Conservation (phyloP, 2,113 vertebrate species). For the Pavo muticus region DNA sequence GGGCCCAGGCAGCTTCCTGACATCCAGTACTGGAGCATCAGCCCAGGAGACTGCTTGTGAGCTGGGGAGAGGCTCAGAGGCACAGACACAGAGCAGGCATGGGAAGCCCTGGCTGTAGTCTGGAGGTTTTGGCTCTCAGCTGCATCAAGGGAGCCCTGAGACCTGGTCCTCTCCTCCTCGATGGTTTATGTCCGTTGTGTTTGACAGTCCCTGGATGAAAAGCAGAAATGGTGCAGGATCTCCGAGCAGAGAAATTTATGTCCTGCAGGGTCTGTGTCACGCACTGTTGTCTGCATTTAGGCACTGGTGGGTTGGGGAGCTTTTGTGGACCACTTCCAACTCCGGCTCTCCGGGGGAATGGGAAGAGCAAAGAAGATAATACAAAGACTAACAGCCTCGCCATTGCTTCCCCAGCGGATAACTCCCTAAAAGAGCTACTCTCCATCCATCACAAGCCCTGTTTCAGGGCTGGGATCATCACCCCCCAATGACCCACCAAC, state of each 20-base stretch:
- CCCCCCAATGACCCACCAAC: accelerated
- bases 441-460: background rate
- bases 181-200: accelerated
- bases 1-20: background rate
- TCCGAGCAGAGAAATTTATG: background rate
- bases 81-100: background rate
- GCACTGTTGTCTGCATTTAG: background rate
- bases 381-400: background rate
- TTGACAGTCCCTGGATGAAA: background rate
- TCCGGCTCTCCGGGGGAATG: background rate
- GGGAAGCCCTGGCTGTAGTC: background rate
- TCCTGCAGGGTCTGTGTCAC: background rate
- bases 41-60: background rate
- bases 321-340: background rate
- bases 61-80: background rate
- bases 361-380: background rate
- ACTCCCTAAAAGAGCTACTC: background rate
- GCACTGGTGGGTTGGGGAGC: background rate
- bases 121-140: background rate
- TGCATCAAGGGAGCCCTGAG: background rate
- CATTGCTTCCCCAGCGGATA: background rate
- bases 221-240: background rate
- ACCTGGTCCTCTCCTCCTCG: background rate
- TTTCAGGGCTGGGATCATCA: background rate
- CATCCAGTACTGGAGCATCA: background rate